A percentile compares a stretch with the other conserved stretches of the same genome.
phyloP scores from a whole-genome alignment of 2,888 invertebrate genomes.

The Drosophila vallismaia region DNA sequence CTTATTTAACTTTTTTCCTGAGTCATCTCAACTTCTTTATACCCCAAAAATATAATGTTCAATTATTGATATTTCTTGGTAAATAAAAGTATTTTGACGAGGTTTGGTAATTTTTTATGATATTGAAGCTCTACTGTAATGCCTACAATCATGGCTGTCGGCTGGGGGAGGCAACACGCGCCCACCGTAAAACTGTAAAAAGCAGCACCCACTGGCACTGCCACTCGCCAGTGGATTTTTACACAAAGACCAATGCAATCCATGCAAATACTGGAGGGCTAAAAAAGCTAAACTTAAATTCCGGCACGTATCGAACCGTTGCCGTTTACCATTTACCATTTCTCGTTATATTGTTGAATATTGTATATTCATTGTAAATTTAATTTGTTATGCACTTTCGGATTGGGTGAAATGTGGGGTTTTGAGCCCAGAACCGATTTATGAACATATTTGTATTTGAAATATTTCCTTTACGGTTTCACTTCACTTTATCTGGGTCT shows the following conservation, averaged over 20 bases:
- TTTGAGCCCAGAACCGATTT: conserved; percentile 7
- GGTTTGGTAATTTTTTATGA: neutral
- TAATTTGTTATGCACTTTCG: conserved; percentile 55
- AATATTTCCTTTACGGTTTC: conserved; percentile 4
- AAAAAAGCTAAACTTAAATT: conserved; percentile 64
- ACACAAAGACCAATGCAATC: conserved; percentile 63
- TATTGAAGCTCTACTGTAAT: conserved; percentile 9
- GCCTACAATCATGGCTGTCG: neutral
- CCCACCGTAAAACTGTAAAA: conserved; percentile 59
- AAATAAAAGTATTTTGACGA: no score
- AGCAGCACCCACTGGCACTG: conserved; percentile 6
- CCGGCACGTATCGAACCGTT: conserved; percentile 67
- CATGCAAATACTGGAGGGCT: conserved; percentile 65
- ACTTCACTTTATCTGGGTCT: conserved; percentile 18
- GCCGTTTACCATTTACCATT: conserved; percentile 20
- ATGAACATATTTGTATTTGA: conserved; percentile 5
- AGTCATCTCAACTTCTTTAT: no score
- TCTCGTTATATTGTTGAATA: conserved; percentile 28
- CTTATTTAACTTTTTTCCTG: neutral
- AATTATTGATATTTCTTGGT: no score
- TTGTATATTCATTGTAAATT: conserved; percentile 41
- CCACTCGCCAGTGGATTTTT: conserved; percentile 32
- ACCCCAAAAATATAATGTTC: no score
- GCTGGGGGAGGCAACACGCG: conserved; percentile 46
- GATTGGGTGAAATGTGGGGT: conserved; percentile 9